Base-by-base conservation (phyloP, 2,888 invertebrate genomes). In the Hypselothyrea guttata region DNA sequence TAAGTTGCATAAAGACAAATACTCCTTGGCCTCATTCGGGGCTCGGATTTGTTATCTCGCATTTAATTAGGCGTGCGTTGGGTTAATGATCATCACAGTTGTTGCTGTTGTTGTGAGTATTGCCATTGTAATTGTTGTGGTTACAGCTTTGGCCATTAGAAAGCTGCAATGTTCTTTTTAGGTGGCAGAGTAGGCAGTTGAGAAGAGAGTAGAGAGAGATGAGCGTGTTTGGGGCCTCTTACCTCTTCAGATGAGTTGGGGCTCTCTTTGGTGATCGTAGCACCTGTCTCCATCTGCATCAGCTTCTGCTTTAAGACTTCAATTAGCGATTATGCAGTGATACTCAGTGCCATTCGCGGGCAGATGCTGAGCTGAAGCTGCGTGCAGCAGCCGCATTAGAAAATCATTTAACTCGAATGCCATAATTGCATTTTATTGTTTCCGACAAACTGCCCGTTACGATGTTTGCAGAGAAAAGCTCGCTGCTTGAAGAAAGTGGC, bases 11-110 rank as follows among this genome's bases (percentile, higher is more conserved):
- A 59, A 40, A 54, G 48, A 44, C 35, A 35, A 62, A 62, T 65
- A 74, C 65, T 62, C 56, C 44, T 60, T 75, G 79, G 73, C 79
- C 77, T 53, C 76, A 75, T 79, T 78, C 62, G 48, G 22, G 46
- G 42, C 51, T 65, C 30, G 59, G 59, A 71, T 71, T 65, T 68
- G 73, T 65, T 71, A 78, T 78, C 77, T 75, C 5, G 68, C 64
- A 76, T 76, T 76, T 83, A 79, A 79, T 79, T 83, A 83, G 81
- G 61, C 84, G 71, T 78, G 81, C 76, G 65, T 75, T 69, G 58
- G 45, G 59, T 33, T 60, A 63, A 63, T 76, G 67, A 72, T 73
- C 64, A 60, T 63, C 40, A 31, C 33, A 53, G 38, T 40, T 41
- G 45, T 38, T 35, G 61, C 28, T 16, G 41, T 4, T 40, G 18